phyloP scores from a whole-genome alignment of 2,888 invertebrate species.

The Nasonia oneida region DNA sequence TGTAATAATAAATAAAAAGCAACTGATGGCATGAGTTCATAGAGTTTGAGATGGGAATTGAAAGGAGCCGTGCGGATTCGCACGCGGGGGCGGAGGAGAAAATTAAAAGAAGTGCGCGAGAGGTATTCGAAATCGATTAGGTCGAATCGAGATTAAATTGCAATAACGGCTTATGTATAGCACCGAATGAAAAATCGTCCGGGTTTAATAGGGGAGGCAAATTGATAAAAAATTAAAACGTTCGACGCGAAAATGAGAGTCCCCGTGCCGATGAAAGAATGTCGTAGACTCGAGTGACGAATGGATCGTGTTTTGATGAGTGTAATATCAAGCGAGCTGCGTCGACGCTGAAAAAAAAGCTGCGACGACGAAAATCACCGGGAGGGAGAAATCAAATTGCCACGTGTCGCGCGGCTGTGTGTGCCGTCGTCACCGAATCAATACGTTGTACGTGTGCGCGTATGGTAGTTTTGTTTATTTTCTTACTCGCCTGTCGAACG shows the following conservation, averaged over 20 bases:
- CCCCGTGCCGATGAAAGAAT: constrained; percentile 9
- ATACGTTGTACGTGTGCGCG: not conserved
- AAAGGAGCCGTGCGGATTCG: not conserved
- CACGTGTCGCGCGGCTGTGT: not conserved
- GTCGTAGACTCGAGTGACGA: constrained; percentile 28
- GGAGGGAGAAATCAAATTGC: not conserved
- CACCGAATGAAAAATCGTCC: constrained; percentile 41
- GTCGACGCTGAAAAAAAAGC: not conserved
- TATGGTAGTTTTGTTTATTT: not conserved
- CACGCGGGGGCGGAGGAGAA: not conserved
- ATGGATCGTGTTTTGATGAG: constrained; percentile 56
- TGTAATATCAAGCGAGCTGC: constrained; percentile 42
- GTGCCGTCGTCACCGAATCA: not conserved
- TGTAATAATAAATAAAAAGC: constrained; percentile 20
- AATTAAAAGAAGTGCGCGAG: constrained; percentile 14
- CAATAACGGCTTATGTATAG: constrained; percentile 29
- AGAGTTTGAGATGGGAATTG: not conserved
- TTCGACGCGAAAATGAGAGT: constrained; percentile 44
- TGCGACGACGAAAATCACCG: no score
- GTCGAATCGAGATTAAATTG: constrained; percentile 48
- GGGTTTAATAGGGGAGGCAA: constrained; percentile 17
- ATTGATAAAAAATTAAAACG: constrained; percentile 59
- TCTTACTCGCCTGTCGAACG: not conserved
- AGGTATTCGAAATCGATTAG: constrained; percentile 48
- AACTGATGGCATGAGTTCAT: constrained; percentile 35